These are phyloP conservation scores for Tenodera sinensis DNA, from an alignment of 2,888 invertebrate genomes.

Conservation along the genomic window DNA sequence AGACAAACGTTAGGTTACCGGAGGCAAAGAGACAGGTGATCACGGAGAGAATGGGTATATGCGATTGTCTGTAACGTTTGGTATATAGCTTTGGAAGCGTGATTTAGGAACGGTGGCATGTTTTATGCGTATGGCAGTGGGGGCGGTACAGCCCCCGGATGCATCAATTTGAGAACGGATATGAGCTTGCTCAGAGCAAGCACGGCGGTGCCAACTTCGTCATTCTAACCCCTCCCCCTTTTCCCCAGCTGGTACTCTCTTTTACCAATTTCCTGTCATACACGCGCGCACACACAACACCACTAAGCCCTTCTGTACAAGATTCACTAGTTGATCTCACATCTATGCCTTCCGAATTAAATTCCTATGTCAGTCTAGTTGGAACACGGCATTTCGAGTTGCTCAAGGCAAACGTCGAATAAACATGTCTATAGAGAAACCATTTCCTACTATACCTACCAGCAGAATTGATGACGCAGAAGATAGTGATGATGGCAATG, in stretches of 20 bases:
- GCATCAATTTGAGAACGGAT: neutral
- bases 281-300: neutral
- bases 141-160: neutral
- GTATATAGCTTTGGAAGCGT: neutral
- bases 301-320: neutral
- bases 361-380: neutral
- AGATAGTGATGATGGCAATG: too few relatives aligned
- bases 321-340: neutral
- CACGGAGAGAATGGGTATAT: neutral
- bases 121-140: neutral
- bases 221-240: neutral
- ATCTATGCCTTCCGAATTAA: neutral
- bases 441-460: too few relatives aligned
- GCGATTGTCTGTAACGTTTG: neutral
- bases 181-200: neutral
- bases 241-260: neutral
- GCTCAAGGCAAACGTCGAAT: neutral
- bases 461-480: too few relatives aligned
- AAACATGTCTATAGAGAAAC: too few relatives aligned
- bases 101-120: neutral
- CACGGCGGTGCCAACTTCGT: neutral
- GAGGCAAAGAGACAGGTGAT: neutral
- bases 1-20: too few relatives aligned
- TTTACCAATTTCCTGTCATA: neutral
- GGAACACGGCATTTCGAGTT: neutral